Conservation (phyloP, 2,113 vertebrate genomes). For the Embiotoca jacksoni region DNA sequence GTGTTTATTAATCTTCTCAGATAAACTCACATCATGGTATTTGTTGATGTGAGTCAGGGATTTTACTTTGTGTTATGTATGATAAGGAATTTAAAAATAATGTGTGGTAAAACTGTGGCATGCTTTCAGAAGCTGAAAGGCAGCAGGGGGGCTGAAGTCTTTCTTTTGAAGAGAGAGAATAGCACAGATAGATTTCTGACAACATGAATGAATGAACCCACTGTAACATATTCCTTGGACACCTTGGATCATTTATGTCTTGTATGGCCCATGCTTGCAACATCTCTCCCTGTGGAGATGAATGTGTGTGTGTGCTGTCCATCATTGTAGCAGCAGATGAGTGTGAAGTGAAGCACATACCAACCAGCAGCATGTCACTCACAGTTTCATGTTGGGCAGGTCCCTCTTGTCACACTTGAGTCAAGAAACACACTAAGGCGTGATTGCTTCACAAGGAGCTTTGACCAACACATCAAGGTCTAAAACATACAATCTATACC, state of each 20-base stretch:
- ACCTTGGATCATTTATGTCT: slow-evolving; percentile 70
- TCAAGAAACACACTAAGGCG: slow-evolving; percentile 28
- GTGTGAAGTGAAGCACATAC: slow-evolving; percentile 72
- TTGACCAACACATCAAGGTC: slow-evolving; percentile 19
- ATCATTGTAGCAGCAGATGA: slow-evolving; percentile 67
- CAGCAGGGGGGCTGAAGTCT: slow-evolving; percentile 43
- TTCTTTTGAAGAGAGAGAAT: slow-evolving; percentile 43
- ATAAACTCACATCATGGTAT: slow-evolving; percentile 55
- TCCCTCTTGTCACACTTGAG: slow-evolving; percentile 56
- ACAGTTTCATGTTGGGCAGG: slow-evolving; percentile 60
- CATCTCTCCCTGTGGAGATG: slow-evolving; percentile 63
- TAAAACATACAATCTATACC: slow-evolving; percentile 3
- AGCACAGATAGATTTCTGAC: slow-evolving; percentile 47
- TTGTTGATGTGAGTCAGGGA: slow-evolving; percentile 49
- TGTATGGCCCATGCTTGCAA: slow-evolving; percentile 59
- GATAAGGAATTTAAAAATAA: slow-evolving; percentile 61
- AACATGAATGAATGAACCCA: slow-evolving; percentile 58
- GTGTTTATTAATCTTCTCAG: slow-evolving; percentile 55
- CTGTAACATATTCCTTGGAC: slow-evolving; percentile 52
- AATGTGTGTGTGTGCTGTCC: slow-evolving; percentile 63
- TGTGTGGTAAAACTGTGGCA: slow-evolving; percentile 10
- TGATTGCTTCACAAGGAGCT: slow-evolving; percentile 32
- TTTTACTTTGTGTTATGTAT: slow-evolving; percentile 46
- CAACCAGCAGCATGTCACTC: slow-evolving; percentile 63
- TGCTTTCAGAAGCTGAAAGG: slow-evolving; percentile 42